Conservation (phyloP, 2,888 invertebrate species). For the Drosophila falleni region DNA sequence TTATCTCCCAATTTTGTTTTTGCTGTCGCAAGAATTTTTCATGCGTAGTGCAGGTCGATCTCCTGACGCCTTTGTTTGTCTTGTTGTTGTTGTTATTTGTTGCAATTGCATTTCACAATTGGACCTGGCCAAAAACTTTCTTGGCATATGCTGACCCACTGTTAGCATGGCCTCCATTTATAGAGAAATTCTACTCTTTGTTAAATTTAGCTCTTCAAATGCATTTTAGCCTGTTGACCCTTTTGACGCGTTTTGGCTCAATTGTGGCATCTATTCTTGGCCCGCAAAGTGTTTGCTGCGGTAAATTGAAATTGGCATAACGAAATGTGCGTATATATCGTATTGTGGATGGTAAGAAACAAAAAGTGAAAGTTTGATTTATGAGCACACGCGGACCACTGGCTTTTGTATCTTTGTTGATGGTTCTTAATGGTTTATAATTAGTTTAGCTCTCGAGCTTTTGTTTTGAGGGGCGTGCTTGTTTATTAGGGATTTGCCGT, state of each 20-base stretch:
- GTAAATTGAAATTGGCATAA: constrained; percentile 59
- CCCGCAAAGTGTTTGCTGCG: constrained; percentile 42
- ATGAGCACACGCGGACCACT: constrained; percentile 55
- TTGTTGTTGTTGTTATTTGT: constrained; percentile 33
- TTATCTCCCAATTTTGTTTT: background rate
- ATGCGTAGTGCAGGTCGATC: constrained; percentile 56
- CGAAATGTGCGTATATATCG: constrained; percentile 23
- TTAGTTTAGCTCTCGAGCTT: constrained; percentile 61
- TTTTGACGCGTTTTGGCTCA: constrained; percentile 52
- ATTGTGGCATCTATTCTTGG: constrained; percentile 57
- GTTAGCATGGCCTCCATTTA: constrained; percentile 52
- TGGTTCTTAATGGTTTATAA: constrained; percentile 64
- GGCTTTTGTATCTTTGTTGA: constrained; percentile 49
- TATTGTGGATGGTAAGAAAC: background rate
- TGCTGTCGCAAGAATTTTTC: constrained; percentile 23
- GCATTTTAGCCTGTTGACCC: constrained; percentile 70
- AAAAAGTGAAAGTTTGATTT: constrained; percentile 81
- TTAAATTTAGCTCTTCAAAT: constrained; percentile 56
- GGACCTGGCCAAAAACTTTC: constrained; percentile 23
- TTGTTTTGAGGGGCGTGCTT: constrained; percentile 33
- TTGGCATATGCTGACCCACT: constrained; percentile 59
- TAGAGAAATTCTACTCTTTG: constrained; percentile 44
- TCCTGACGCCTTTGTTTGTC: constrained; percentile 56
- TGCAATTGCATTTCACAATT: constrained; percentile 56
- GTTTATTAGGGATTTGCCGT: constrained; percentile 51